Evolutionary conservation across 2,797 vertebrate genomes (phyloP), one percentile per base, ranked within the genome.

Genomic region (Crenuchus spilurus): DNA sequence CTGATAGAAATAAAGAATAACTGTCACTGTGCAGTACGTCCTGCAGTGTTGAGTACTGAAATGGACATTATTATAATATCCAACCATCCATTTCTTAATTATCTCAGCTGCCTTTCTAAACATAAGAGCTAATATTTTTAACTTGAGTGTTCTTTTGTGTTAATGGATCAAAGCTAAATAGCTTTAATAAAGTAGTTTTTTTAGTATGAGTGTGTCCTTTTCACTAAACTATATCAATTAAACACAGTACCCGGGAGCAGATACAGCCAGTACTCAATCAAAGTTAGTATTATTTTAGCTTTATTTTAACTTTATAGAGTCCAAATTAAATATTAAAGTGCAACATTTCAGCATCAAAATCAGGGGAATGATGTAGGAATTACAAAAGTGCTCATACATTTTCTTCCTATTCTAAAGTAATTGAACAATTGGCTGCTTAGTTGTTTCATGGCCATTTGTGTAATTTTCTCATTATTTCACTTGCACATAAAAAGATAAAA

Each of bases 21-120:
- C 49, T 52, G 49, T 52, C 49, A 52, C 13, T 11, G 28, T 7
- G 33, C 22, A 39, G 14, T 24, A 14, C 6, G 39, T 26, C 20
- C 57, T 24, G 20, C 20, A 39, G 39, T 61, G 35, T 11, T 28
- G 2, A 51, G 13, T 14, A 24, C 20, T 63, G 39, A 63, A 63
- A 39, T 26, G 20, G 20, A 16, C 37, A 26, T 39, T 61, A 22
- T 26, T 62, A 33, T 20, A 11, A 26, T 41, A 26, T 41, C 22
- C 37, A 41, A 8, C 13, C 35, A 28, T 42, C 26, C 20, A 41
- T 26, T 24, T 41, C 20, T 22, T 41, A 14, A 26, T 26, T 4
- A 22, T 22, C 58, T 41, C 11, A 39, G 42, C 20, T 63, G 60
- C 39, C 8, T 63, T 63, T 63, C 22, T 28, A 63, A 61, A 26